phyloP scores from a whole-genome alignment of 2,888 invertebrate genomes.

The Therioaphis trifolii region DNA sequence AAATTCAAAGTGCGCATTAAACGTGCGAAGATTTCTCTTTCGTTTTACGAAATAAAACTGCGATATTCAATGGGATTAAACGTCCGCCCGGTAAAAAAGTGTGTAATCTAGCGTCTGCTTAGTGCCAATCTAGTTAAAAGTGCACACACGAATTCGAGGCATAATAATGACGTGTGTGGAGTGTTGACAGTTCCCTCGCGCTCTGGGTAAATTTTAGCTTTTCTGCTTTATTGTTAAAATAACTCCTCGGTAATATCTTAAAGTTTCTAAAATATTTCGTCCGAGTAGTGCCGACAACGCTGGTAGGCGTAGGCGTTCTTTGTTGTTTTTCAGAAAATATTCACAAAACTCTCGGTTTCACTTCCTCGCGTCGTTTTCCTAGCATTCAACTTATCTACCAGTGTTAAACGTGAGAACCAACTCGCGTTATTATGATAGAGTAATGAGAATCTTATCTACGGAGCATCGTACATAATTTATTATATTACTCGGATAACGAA shows the following conservation, averaged over 20 bases:
- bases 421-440: background rate
- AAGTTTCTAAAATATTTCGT: background rate
- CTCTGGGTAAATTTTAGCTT: background rate
- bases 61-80: background rate
- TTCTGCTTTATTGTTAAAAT: background rate
- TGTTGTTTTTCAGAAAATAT: background rate
- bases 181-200: background rate
- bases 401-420: constrained; percentile 20
- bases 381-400: background rate
- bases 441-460: background rate
- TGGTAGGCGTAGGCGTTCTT: background rate
- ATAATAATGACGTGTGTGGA: no score
- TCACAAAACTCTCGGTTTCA: background rate
- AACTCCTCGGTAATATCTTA: background rate
- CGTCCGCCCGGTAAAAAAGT: background rate
- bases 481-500: background rate
- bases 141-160: background rate
- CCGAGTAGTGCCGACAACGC: background rate
- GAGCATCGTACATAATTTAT: background rate
- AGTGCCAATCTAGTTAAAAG: background rate
- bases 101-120: background rate
- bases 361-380: background rate
- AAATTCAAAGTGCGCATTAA: background rate
- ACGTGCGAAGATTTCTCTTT: background rate
- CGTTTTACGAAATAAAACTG: background rate